Base-by-base conservation (phyloP, 2,888 invertebrate species). In the Eupithecia insigniata region DNA sequence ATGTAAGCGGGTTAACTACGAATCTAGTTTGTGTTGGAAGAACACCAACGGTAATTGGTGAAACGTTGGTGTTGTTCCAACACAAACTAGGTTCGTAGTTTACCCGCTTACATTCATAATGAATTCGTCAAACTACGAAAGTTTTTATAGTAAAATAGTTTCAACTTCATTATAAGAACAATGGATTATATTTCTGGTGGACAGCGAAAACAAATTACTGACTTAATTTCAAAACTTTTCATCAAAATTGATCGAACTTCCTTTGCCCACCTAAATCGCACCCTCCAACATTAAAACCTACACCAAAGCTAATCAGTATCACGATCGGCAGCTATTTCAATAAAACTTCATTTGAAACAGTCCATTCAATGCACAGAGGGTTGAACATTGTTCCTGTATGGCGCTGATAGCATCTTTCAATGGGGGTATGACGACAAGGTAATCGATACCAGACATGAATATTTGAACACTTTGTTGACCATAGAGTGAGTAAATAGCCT, bases 371-470 rank as follows among this genome's bases (percentile, higher is more conserved):
- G 71, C 69, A 64, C 69, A 64, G 69, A 70, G 72, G 75, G 70
- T 68, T 71, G 61, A 46, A 73, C 69, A 86, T 85, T 88, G 85
- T 85, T 86, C 89, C 83, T 83, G 81, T 84, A 85, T 84, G 81
- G 26, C 5, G 5, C 55, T 82, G 93, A 93, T 93, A 93, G 79
- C 88, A 93, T 93, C 93, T 92, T 90, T 87, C 84, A 86, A 80
- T 87, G 85, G 91, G 92, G 91, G 87, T 88, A 87, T 85, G 82
- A 83, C 85, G 82, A 78, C 77, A 78, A 71, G 70, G 75, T 67
- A 79, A 93, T 92, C 93, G 89, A 92, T 92, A 92, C 83, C 76
- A 79, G 75, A 84, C 84, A 92, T 93, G 91, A 92, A 93, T 93
- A 92, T 93, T 93, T 93, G 87, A 92, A 88, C 82, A 81, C 80